Evolutionary conservation across 2,113 vertebrate species (phyloP).

Genomic region (Parus major): DNA sequence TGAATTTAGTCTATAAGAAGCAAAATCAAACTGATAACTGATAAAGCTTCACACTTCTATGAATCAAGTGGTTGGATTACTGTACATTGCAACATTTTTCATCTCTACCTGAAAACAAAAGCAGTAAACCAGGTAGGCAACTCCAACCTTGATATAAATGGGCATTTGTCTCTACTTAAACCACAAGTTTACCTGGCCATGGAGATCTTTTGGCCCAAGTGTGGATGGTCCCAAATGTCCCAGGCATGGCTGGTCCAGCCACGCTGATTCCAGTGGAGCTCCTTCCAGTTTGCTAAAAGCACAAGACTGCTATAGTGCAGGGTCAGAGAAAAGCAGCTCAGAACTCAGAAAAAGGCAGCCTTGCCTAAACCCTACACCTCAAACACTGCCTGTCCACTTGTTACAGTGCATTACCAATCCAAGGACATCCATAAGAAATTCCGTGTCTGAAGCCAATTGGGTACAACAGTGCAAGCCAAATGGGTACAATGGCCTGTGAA

Average conservation of each 20-base stretch:
- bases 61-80: background rate
- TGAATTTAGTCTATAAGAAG: background rate
- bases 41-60: background rate
- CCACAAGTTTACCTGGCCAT: background rate
- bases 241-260: background rate
- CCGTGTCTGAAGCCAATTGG: background rate
- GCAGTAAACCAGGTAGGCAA: background rate
- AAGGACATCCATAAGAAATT: background rate
- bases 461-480: background rate
- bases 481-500: background rate
- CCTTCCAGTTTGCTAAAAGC: background rate
- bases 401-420: fast-evolving
- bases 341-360: background rate
- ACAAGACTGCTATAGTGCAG: fast-evolving
- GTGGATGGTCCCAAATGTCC: background rate
- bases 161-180: background rate
- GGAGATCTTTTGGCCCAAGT: background rate
- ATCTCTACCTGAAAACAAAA: background rate
- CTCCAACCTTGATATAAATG: background rate
- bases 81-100: background rate
- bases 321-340: background rate
- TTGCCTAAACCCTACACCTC: background rate
- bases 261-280: background rate
- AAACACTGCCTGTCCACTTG: background rate
- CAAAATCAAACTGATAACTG: background rate